Evolutionary conservation across 2,113 vertebrate species (phyloP).

Genomic region (Pangasianodon hypophthalmus): DNA sequence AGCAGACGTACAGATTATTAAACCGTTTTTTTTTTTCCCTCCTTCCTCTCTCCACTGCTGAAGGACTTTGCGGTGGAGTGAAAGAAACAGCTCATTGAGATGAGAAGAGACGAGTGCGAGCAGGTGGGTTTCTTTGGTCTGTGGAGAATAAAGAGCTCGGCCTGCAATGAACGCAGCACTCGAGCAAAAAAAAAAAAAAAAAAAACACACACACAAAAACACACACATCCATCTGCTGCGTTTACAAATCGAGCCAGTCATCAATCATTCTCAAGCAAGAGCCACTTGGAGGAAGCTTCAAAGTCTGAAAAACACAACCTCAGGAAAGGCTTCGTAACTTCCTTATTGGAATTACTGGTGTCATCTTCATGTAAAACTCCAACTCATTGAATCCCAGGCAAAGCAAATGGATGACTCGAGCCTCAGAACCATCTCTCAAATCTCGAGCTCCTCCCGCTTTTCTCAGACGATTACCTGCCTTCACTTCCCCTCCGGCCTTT

Average conservation of each 20-base stretch:
- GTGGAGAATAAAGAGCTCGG: slow-evolving; percentile 39
- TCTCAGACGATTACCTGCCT: slow-evolving; percentile 18
- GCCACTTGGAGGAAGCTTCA: slow-evolving; percentile 24
- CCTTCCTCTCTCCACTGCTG: slow-evolving; percentile 26
- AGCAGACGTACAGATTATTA: slow-evolving; percentile 55
- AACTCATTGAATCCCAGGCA: not conserved
- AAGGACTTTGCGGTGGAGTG: slow-evolving; percentile 36
- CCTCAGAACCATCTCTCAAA: not conserved
- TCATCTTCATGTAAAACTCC: not conserved
- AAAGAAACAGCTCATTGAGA: slow-evolving; percentile 49
- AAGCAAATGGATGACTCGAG: not conserved
- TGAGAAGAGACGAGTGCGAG: slow-evolving; percentile 40
- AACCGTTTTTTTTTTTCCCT: slow-evolving; percentile 25
- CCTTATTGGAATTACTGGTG: not conserved
- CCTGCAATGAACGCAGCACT: slow-evolving; percentile 47
- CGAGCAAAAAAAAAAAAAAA: not conserved
- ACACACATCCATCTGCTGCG: not conserved
- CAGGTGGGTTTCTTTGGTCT: slow-evolving; percentile 44
- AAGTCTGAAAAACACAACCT: not conserved
- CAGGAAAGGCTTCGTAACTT: slow-evolving; percentile 3
- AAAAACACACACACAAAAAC: not conserved
- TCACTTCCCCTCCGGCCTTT: not conserved
- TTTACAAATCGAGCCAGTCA: slow-evolving; percentile 12
- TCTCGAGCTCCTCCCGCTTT: not conserved
- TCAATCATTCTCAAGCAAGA: slow-evolving; percentile 30